Evolutionary conservation across 2,888 invertebrate genomes (phyloP).

Genomic region (Eremobia ochroleuca): DNA sequence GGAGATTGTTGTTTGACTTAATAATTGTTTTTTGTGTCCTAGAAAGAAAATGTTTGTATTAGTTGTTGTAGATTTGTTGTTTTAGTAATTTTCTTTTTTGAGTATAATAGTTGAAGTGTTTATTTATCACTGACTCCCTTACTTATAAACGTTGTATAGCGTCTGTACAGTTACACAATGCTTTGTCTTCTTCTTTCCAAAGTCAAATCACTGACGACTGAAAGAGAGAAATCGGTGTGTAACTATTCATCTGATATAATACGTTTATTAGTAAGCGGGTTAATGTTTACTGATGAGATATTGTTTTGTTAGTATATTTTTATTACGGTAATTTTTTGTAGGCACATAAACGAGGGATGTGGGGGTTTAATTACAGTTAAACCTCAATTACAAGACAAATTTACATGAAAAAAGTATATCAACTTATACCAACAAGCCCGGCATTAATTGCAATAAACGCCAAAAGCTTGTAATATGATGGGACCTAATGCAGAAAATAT

Average conservation of each 20-base stretch:
- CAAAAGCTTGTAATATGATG: slow-evolving; percentile 66
- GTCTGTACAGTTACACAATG: no score
- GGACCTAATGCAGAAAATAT: slow-evolving; percentile 71
- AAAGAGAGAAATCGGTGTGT: no score
- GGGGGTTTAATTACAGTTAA: not conserved
- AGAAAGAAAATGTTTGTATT: slow-evolving; percentile 5
- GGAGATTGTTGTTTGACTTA: slow-evolving; percentile 30
- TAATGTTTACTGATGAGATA: not conserved
- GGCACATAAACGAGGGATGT: not conserved
- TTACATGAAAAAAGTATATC: not conserved
- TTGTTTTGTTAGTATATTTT: not conserved
- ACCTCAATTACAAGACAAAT: slow-evolving; percentile 20
- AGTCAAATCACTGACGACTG: no score
- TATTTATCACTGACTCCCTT: not conserved
- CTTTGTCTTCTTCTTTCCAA: no score
- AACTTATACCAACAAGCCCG: slow-evolving; percentile 25
- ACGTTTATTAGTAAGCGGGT: no score
- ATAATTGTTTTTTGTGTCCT: slow-evolving; percentile 31
- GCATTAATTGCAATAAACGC: slow-evolving; percentile 64
- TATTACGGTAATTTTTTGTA: not conserved
- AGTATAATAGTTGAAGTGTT: not conserved
- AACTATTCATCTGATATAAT: no score
- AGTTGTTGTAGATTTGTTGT: not conserved
- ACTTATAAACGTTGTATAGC: no score
- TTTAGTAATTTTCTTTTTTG: not conserved